These are phyloP conservation scores for Bombus terrestris DNA, from an alignment of 1,140 invertebrate genomes.

Conservation along the genomic window DNA sequence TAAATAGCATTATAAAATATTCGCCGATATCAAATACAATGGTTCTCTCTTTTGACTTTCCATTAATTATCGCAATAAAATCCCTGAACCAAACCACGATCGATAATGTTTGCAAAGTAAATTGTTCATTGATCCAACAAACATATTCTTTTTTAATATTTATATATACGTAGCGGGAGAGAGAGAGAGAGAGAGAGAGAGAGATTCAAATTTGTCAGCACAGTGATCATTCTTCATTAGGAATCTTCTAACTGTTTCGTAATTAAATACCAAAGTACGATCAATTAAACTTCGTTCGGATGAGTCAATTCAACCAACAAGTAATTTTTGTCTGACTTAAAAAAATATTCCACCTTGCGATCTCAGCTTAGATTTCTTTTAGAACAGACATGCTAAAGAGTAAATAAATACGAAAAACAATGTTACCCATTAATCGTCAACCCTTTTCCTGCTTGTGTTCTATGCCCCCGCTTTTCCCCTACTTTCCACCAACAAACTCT, in stretches of 20 bases:
- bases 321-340: too few relatives aligned
- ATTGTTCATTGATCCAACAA: not conserved
- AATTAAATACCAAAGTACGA: too few relatives aligned
- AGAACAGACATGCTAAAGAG: not conserved
- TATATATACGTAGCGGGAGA: too few relatives aligned
- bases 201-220: too few relatives aligned
- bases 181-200: too few relatives aligned
- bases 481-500: conserved; percentile 23
- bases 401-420: conserved; percentile 40
- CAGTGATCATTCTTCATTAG: too few relatives aligned
- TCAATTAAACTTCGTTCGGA: too few relatives aligned
- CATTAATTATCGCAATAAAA: not conserved
- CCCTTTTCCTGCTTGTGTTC: not conserved
- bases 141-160: not conserved
- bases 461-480: not conserved
- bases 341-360: not conserved
- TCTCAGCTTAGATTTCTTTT: not conserved
- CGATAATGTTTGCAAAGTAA: not conserved
- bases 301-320: too few relatives aligned
- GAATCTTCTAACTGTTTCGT: too few relatives aligned
- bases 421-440: conserved; percentile 40
- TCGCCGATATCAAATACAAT: not conserved
- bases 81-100: not conserved
- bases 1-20: not conserved
- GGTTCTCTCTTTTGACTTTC: not conserved